A percentile compares a stretch with the other conserved stretches of the same genome.
phyloP scores from a whole-genome alignment of 2,797 vertebrate species.

The Typhlichthys subterraneus region DNA sequence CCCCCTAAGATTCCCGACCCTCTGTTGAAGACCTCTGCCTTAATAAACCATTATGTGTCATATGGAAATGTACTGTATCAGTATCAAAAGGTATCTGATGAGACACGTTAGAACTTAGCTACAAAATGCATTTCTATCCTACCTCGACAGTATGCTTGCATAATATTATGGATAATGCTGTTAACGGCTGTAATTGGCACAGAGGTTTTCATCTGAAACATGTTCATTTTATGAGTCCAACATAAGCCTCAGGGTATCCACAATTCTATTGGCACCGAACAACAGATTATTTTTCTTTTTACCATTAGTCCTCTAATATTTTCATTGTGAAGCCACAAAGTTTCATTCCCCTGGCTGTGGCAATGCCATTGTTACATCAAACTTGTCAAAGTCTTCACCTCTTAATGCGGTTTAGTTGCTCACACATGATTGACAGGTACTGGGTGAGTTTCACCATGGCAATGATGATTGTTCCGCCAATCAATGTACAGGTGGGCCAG shows the following conservation, averaged over 20 bases:
- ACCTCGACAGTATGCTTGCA: neutral
- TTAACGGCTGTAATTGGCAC: too few relatives aligned
- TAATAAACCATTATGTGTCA: too few relatives aligned
- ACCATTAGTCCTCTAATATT: neutral
- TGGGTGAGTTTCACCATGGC: slow-evolving; percentile 96
- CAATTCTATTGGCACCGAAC: neutral
- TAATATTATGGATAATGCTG: too few relatives aligned
- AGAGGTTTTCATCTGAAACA: too few relatives aligned
- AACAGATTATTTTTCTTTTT: slow-evolving; percentile 4
- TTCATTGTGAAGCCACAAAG: neutral
- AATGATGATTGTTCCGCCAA: slow-evolving; percentile 85
- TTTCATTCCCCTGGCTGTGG: neutral
- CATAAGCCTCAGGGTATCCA: too few relatives aligned
- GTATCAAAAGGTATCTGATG: too few relatives aligned
- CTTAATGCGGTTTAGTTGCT: slow-evolving; percentile 85
- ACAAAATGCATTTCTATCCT: neutral
- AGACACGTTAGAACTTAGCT: neutral
- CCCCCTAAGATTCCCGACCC: too few relatives aligned
- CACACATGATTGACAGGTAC: slow-evolving; percentile 90
- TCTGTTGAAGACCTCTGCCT: too few relatives aligned
- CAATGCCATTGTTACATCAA: neutral
- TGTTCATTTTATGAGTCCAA: neutral
- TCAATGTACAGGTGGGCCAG: slow-evolving; percentile 91
- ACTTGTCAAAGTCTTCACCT: slow-evolving; percentile 73
- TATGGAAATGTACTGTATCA: too few relatives aligned